Base-by-base conservation (phyloP, 1,140 invertebrate genomes). In the Penaeus chinensis region DNA sequence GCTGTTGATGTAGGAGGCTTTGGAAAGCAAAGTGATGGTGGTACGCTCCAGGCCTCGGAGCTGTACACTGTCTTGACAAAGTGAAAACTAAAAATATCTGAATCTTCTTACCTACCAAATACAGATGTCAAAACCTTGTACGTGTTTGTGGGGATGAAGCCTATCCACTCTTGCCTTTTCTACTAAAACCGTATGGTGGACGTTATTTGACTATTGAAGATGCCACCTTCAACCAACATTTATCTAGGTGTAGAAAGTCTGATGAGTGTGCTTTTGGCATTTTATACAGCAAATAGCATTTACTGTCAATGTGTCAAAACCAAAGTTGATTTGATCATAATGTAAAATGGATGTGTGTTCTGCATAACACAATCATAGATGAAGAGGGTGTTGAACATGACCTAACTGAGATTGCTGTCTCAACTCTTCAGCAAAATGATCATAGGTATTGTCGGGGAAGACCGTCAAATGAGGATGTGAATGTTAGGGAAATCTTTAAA, bases 1-100 rank as follows among this genome's bases (percentile, higher is more conserved):
- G 42, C 27, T 71, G 77, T 91, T 84, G 90, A 91, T 88, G 83
- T 89, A 37, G 90, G 91, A 24, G 90, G 88, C 54, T 88, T 86
- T 88, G 91, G 91, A 63, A 88, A 90, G 24, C 79, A 90, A 86
- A 87, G 82, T 65, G 90, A 91, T 84, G 91, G 88, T 76, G 91
- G 91, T 78, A 83, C 87, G 32, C 87, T 89, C 62, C 54, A 84
- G 27, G 71, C 65, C 24, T 90, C 84, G 16, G 60, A 78, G 37
- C 62, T 84, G 87, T 66, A 74, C 37, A 85, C n/a, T 2, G 62
- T 27, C 10, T 85, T 85, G 84, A 62, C n/a, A 37, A 65, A 85
- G 66, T 1, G 24, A 85, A 32, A 65, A 32, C 54, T 61, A 20
- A 13, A 85, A 78, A 85, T 79, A 54, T 63, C 69, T 13, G 62